These are phyloP conservation scores for Apis cerana DNA, from an alignment of 1,140 invertebrate species.

Conservation along the genomic window DNA sequence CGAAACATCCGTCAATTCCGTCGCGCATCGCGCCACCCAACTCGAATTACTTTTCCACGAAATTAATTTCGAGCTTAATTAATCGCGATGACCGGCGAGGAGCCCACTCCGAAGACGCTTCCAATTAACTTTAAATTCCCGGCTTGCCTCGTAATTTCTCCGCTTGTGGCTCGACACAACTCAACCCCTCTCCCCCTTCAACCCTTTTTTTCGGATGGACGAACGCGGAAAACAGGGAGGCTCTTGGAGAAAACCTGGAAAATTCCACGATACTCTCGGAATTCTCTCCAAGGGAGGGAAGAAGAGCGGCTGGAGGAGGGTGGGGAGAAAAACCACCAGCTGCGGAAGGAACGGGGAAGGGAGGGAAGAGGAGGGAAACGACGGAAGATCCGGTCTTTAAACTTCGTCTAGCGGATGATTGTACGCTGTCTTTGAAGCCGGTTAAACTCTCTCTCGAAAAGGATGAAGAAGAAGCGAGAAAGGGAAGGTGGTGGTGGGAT, in stretches of 20 bases:
- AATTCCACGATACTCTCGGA: conserved; percentile 1
- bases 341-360: too few relatives aligned
- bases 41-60: conserved; percentile 32
- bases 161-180: neutral
- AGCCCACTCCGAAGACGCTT: conserved; percentile 7
- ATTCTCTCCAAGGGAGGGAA: neutral
- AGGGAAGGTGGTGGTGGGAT: conserved; percentile 6
- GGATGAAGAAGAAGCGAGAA: conserved; percentile 43
- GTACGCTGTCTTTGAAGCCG: conserved; percentile 66
- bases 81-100: conserved; percentile 17
- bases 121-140: conserved; percentile 31
- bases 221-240: conserved; percentile 17
- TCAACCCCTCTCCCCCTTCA: neutral
- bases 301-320: neutral
- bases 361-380: neutral
- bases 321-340: neutral
- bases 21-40: neutral
- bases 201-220: neutral
- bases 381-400: conserved; percentile 58
- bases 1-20: neutral
- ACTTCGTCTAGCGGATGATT: conserved; percentile 60
- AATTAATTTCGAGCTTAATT: conserved; percentile 40
- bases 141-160: neutral
- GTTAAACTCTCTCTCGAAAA: conserved; percentile 59
- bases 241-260: neutral